These are phyloP conservation scores for Miichthys miiuy DNA, from an alignment of 2,797 vertebrate genomes.

Conservation along the genomic window DNA sequence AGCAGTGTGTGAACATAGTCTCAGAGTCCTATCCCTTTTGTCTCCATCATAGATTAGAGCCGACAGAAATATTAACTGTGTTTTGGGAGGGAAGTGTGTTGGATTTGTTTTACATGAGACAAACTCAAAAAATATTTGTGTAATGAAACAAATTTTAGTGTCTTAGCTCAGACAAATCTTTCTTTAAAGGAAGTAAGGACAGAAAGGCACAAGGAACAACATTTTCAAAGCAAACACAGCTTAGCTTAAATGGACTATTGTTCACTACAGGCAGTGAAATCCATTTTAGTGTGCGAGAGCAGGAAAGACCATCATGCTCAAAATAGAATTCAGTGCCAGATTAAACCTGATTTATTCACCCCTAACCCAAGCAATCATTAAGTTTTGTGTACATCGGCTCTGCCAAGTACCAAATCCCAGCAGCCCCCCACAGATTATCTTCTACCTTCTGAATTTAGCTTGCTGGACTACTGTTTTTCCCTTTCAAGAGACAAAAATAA, in stretches of 20 bases:
- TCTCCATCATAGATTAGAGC: neutral
- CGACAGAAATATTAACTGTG: neutral
- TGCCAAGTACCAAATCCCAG: slow-evolving; percentile 69
- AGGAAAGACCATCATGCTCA: slow-evolving; percentile 42
- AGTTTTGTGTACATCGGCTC: slow-evolving; percentile 54
- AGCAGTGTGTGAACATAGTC: neutral
- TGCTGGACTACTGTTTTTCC: slow-evolving; percentile 14
- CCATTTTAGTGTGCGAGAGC: slow-evolving; percentile 29
- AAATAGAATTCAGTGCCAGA: slow-evolving; percentile 57
- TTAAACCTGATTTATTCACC: slow-evolving; percentile 65
- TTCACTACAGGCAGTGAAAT: slow-evolving; percentile 36
- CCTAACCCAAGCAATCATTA: slow-evolving; percentile 55
- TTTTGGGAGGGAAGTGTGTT: neutral
- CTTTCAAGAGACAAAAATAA: slow-evolving; percentile 24
- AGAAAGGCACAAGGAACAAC: neutral
- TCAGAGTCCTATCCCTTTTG: neutral
- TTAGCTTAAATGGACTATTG: slow-evolving; percentile 34
- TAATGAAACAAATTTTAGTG: neutral
- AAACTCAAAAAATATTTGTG: neutral
- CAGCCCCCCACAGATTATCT: slow-evolving; percentile 55
- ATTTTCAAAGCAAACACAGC: neutral
- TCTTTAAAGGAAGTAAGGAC: slow-evolving; percentile 1
- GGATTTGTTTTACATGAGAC: neutral
- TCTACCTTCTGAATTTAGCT: slow-evolving; percentile 45
- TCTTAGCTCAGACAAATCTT: neutral